phyloP scores from a whole-genome alignment of 2,113 vertebrate species.

The Embiotoca jacksoni region DNA sequence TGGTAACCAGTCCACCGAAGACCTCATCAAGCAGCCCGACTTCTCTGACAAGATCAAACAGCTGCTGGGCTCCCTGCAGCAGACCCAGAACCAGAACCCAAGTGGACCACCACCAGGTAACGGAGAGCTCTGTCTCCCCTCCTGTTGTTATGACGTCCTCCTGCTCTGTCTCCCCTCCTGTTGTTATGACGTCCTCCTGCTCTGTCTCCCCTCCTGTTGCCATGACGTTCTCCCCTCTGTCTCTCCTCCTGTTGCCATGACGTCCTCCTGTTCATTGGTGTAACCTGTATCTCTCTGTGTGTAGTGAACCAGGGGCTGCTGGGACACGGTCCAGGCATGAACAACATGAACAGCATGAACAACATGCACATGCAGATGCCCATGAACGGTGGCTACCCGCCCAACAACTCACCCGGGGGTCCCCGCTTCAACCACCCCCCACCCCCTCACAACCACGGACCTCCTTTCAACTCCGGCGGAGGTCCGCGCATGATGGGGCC shows the following conservation, averaged over 20 bases:
- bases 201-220: too few species aligned
- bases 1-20: slow-evolving; percentile 90
- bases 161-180: too few species aligned
- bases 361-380: slow-evolving; percentile 86
- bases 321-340: slow-evolving; percentile 87
- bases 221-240: too few species aligned
- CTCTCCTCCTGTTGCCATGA: too few species aligned
- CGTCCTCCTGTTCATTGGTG: too few species aligned
- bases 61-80: slow-evolving; percentile 89
- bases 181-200: too few species aligned
- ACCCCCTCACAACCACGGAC: slow-evolving; percentile 87
- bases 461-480: slow-evolving; percentile 78
- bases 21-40: slow-evolving; percentile 92
- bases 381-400: slow-evolving; percentile 91
- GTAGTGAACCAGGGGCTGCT: slow-evolving; percentile 86
- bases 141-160: too few species aligned
- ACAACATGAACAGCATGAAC: slow-evolving; percentile 79
- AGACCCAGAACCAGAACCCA: slow-evolving; percentile 80
- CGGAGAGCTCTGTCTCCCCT: too few species aligned
- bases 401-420: slow-evolving; percentile 84
- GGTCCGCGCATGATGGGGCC: slow-evolving; percentile 91
- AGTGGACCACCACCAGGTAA: slow-evolving; percentile 80
- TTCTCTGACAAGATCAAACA: slow-evolving; percentile 95
- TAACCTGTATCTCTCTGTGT: not conserved
- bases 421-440: slow-evolving; percentile 88